A percentile compares a stretch with the other conserved stretches of the same genome.
Evolutionary conservation across 2,113 vertebrate genomes (phyloP).

Genomic region (Urocitellus parryii): DNA sequence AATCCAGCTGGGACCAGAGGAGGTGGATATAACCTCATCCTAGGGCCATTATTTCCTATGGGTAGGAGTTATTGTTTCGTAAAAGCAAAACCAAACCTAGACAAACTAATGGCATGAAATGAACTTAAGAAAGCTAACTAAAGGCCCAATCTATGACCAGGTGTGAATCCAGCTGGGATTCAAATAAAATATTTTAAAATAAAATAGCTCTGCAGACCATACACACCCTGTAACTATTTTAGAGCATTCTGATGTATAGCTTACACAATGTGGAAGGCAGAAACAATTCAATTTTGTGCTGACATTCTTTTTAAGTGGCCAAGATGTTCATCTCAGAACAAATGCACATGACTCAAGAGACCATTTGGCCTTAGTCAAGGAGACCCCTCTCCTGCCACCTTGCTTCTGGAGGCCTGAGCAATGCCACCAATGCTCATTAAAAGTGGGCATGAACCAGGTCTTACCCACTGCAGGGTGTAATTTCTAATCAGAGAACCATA

Average conservation of each 20-base stretch:
- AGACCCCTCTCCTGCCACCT: no score
- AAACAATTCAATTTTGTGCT: not conserved
- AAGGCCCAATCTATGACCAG: not conserved
- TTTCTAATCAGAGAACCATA: not conserved
- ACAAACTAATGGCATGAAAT: not conserved
- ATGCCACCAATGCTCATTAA: not conserved
- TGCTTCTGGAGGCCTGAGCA: not conserved
- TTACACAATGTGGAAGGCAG: not conserved
- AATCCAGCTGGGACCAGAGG: conserved; percentile 1
- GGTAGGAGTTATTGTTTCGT: not conserved
- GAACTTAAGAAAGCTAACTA: not conserved
- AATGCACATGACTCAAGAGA: not conserved
- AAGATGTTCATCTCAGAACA: not conserved
- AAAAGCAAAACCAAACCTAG: conserved; percentile 42
- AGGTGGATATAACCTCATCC: not conserved
- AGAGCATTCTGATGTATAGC: not conserved
- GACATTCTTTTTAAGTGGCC: not conserved
- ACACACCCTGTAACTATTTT: not conserved
- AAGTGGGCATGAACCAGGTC: not conserved
- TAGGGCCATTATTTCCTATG: not conserved
- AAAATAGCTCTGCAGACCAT: not conserved
- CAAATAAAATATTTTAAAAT: not conserved
- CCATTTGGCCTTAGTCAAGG: not conserved
- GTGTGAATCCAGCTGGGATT: no score
- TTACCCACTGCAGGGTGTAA: not conserved